These are phyloP conservation scores for Cryptoblepharus egeriae DNA, from an alignment of 2,797 vertebrate genomes.

Conservation along the genomic window DNA sequence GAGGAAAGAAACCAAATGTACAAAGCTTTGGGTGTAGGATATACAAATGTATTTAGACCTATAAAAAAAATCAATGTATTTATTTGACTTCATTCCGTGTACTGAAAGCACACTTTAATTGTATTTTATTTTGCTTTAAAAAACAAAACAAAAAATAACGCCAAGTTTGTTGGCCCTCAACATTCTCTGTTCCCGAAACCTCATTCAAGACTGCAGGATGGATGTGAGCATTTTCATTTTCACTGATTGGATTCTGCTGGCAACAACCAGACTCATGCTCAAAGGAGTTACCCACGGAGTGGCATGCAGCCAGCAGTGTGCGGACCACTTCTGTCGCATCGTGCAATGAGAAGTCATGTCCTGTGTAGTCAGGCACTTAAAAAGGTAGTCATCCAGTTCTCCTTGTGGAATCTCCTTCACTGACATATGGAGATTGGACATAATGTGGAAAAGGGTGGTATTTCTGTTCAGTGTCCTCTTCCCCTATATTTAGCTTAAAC, in stretches of 20 bases:
- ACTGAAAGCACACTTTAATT: conserved; percentile 84
- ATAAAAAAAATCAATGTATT: conserved; percentile 89
- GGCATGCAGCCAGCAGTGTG: conserved; percentile 40
- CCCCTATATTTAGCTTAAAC: conserved; percentile 63
- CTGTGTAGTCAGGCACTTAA: conserved; percentile 72
- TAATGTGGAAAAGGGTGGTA: conserved; percentile 66
- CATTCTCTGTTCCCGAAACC: conserved; percentile 53
- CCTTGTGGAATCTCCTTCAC: conserved; percentile 47
- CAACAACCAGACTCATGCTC: conserved; percentile 35
- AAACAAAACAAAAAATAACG: conserved; percentile 57
- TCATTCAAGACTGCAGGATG: conserved; percentile 37
- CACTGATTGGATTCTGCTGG: conserved; percentile 58
- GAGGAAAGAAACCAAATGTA: conserved; percentile 89
- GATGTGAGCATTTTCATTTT: conserved; percentile 25
- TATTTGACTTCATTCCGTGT: conserved; percentile 94
- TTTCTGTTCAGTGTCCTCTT: conserved; percentile 58
- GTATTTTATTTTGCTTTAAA: conserved; percentile 76
- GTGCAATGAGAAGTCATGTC: conserved; percentile 51
- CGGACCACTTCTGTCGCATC: conserved; percentile 18
- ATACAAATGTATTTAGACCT: conserved; percentile 83
- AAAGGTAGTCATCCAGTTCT: conserved; percentile 63
- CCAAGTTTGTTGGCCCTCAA: conserved; percentile 59
- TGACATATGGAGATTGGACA: conserved; percentile 45
- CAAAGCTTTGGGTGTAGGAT: conserved; percentile 93
- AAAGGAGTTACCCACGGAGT: conserved; percentile 46